Percentiles rank a stretch among this genome's conserved stretches.
These are phyloP conservation scores for Spatulosminthurus flaviceps DNA, from an alignment of 2,888 invertebrate species.

Conservation along the genomic window DNA sequence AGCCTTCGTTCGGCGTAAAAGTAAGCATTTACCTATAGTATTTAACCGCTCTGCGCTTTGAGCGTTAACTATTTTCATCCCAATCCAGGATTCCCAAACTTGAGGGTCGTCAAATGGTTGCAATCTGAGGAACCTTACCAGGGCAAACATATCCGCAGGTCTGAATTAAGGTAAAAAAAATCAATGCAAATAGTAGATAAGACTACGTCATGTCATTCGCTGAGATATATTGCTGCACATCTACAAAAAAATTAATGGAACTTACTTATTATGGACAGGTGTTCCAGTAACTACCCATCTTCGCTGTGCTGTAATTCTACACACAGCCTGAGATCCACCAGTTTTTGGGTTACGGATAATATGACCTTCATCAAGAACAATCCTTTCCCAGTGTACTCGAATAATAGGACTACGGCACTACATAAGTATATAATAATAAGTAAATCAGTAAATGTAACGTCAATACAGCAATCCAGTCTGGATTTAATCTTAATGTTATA, in stretches of 20 bases:
- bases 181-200: too few species aligned
- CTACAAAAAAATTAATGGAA: constrained; percentile 67
- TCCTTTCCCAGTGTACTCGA: constrained; percentile 81
- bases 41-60: constrained; percentile 80
- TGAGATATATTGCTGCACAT: too few species aligned
- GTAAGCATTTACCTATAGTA: constrained; percentile 82
- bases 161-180: constrained; percentile 12
- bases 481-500: too few species aligned
- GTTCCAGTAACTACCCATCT: constrained; percentile 94
- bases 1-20: constrained; percentile 87
- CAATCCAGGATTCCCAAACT: constrained; percentile 94
- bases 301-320: constrained; percentile 71
- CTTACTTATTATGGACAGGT: constrained; percentile 92
- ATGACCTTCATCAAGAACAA: constrained; percentile 95
- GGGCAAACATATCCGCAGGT: constrained; percentile 73
- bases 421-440: too few species aligned
- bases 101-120: constrained; percentile 88
- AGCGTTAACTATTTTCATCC: constrained; percentile 70
- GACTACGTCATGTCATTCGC: too few species aligned
- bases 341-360: constrained; percentile 88
- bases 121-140: constrained; percentile 84
- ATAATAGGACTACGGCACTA: constrained; percentile 69
- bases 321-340: constrained; percentile 77
- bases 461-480: too few species aligned
- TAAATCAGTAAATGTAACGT: too few species aligned